phyloP scores from a whole-genome alignment of 2,797 vertebrate species.

The Acipenser oxyrinchus region DNA sequence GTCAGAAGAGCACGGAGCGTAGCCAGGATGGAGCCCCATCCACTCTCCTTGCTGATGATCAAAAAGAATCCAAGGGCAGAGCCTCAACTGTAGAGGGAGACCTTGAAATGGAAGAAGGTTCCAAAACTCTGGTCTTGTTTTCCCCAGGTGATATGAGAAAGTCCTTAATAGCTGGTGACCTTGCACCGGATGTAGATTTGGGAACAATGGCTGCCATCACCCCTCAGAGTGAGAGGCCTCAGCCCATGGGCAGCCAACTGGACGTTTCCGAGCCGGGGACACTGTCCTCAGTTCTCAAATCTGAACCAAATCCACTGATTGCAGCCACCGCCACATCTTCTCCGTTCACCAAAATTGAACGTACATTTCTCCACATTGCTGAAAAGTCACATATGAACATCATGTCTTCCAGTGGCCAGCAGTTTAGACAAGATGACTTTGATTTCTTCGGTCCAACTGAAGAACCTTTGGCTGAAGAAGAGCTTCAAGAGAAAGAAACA shows the following conservation, averaged over 20 bases:
- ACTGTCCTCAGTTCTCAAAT: conserved; percentile 76
- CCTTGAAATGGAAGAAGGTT: conserved; percentile 87
- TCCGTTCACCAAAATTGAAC: conserved; percentile 92
- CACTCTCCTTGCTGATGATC: conserved; percentile 85
- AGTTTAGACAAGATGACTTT: conserved; percentile 55
- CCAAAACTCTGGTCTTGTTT: conserved; percentile 91
- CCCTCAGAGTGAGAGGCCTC: conserved; percentile 67
- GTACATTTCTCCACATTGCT: conserved; percentile 90
- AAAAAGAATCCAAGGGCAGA: conserved; percentile 68
- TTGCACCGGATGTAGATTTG: conserved; percentile 66
- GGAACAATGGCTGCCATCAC: conserved; percentile 65
- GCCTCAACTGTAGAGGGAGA: conserved; percentile 79
- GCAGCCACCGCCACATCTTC: conserved; percentile 71
- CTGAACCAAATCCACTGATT: conserved; percentile 67
- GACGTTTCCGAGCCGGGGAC: conserved; percentile 76
- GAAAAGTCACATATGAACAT: conserved; percentile 91
- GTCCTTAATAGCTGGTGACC: conserved; percentile 70
- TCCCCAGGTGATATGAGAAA: conserved; percentile 90
- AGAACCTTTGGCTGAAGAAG: conserved; percentile 47
- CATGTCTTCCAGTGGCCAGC: conserved; percentile 76
- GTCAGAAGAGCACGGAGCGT: conserved; percentile 79
- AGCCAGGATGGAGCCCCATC: conserved; percentile 84
- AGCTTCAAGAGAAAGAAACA: conserved; percentile 34
- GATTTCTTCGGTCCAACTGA: conserved; percentile 46
- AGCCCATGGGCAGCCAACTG: conserved; percentile 65